Evolutionary conservation across 92 coral and sea anemone species (phyloP), one percentile per base, ranked within the genome.

Genomic region (Chrysogorgia sp.): DNA sequence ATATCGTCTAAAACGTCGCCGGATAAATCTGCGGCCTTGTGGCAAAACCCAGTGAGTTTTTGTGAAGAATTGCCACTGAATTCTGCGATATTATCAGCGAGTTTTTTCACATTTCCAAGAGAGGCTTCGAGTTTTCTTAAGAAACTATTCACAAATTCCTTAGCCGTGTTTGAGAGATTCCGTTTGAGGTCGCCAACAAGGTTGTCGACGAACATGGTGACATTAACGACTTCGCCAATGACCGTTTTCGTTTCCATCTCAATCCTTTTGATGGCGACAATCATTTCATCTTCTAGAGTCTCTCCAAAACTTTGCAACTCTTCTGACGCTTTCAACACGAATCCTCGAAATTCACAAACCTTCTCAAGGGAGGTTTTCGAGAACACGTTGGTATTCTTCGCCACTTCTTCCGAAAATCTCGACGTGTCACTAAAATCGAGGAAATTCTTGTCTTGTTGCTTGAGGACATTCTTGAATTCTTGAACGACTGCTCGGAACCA

Each of bases 391-490:
- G 80, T 68, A 34, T 84, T 76, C 35, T 88, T 87, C 3, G 91
- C 98, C 22, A 89, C 82, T 52, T 89, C 87, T 25, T 88, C 81
- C 75, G 92, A 84, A 56, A 94, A 94, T 59, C 87, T 92, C 8
- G 98, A 80, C 12, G 92, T 83, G 33, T 94, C 97, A 47, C 92
- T 90, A 30, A 96, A 91, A 55, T 88, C 90, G 22, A 91, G 49
- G 12, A 92, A 81, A 63, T 92, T 89, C 34, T 77, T 74, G 77
- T 83, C 88, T 10, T 90, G 85, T 26, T 49, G 48, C 52, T 90
- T 88, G 1, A 96, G 69, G 12, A 83, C 34, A 9, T 86, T 53
- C 20, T 80, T 76, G 3, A 96, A 78, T 20, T 81, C 82, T 6
- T 79, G 67, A 2, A 96, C 70, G 26, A 96, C 84, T 55, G 87